Evolutionary conservation across 2,113 vertebrate species (phyloP).

Genomic region (Toxotes jaculatrix): DNA sequence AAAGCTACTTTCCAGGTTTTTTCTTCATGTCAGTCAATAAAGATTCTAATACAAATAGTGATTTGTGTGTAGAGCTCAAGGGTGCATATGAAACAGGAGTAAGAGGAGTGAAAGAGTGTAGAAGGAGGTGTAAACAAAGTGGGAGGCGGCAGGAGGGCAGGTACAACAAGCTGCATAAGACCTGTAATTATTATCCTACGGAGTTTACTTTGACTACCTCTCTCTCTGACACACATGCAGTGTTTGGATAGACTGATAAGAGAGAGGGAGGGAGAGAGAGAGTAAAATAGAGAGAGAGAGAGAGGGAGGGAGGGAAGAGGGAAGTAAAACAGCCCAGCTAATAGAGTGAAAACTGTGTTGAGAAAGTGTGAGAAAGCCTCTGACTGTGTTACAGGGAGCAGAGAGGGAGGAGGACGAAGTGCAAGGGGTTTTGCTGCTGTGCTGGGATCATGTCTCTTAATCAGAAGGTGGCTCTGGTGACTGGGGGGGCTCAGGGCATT

Average conservation of each 20-base stretch:
- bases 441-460: conserved; percentile 87
- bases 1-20: not conserved
- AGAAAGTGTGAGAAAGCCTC: conserved; percentile 19
- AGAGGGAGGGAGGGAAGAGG: conserved; percentile 7
- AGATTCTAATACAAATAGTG: not conserved
- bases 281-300: conserved; percentile 9
- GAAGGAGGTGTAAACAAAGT: not conserved
- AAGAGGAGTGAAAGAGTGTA: not conserved
- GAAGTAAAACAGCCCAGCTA: conserved; percentile 30
- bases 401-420: not conserved
- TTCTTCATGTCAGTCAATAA: not conserved
- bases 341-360: conserved; percentile 34
- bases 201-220: conserved; percentile 49
- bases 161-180: conserved; percentile 54
- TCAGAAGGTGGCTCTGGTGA: conserved; percentile 95
- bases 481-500: conserved; percentile 97
- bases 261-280: not conserved
- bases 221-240: conserved; percentile 27
- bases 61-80: conserved; percentile 13
- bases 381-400: conserved; percentile 16
- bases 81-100: not conserved
- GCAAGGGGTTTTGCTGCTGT: not conserved
- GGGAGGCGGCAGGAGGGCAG: conserved; percentile 43
- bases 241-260: conserved; percentile 72
- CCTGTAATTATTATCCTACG: conserved; percentile 60